These are phyloP conservation scores for Semaprochilodus insignis DNA, from an alignment of 2,797 vertebrate species.

Conservation along the genomic window DNA sequence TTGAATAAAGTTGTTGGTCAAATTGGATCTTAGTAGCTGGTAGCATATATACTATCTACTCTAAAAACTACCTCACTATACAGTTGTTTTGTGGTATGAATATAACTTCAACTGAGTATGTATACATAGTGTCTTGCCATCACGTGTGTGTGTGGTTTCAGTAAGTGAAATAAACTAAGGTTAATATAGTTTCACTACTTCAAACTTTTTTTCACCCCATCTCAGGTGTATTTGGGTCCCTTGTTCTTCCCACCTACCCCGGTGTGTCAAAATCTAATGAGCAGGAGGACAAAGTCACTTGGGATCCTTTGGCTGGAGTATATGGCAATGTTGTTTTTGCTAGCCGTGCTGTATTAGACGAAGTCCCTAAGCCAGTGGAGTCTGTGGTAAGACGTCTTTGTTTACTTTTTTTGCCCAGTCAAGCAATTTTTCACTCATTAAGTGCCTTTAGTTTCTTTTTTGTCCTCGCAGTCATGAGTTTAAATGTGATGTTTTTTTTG, in stretches of 20 bases:
- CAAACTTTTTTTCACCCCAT: background rate
- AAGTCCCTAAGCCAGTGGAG: constrained; percentile 59
- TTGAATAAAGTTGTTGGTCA: constrained; percentile 11
- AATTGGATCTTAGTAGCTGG: background rate
- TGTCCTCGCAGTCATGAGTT: too few relatives aligned
- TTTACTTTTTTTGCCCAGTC: background rate
- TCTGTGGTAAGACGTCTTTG: constrained; percentile 10
- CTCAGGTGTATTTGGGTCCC: constrained; percentile 85
- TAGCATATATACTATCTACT: background rate
- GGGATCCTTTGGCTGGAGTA: constrained; percentile 71
- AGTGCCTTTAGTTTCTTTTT: background rate
- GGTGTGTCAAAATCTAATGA: constrained; percentile 66
- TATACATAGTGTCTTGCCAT: too few relatives aligned
- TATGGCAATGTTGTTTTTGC: constrained; percentile 71
- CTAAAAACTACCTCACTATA: background rate
- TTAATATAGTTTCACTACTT: background rate
- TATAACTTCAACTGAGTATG: too few relatives aligned
- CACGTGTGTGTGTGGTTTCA: too few relatives aligned
- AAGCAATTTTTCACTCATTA: background rate
- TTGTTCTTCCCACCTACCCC: constrained; percentile 61
- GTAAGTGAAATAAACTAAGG: background rate
- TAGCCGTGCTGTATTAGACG: constrained; percentile 62
- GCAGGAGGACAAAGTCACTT: constrained; percentile 70
- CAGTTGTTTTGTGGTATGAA: background rate
- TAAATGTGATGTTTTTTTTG: too few relatives aligned